phyloP scores from a whole-genome alignment of 2,113 vertebrate species.

The Canis aureus region DNA sequence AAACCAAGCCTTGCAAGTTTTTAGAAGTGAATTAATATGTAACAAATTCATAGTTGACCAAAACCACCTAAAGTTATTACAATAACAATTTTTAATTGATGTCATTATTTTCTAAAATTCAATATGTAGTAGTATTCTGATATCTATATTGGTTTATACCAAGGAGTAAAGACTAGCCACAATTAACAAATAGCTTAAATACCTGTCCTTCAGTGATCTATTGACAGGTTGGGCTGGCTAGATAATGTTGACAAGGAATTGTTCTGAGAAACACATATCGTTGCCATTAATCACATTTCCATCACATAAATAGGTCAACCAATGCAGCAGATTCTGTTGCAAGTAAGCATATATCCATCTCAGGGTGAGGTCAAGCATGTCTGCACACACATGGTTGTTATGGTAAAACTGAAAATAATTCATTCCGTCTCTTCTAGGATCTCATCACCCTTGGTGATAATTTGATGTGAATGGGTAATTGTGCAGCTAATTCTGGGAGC shows the following conservation, averaged over 20 bases:
- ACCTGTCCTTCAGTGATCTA: not conserved
- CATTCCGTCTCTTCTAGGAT: constrained; percentile 71
- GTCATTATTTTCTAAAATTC: not conserved
- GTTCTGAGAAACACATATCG: not conserved
- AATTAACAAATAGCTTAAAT: constrained; percentile 4
- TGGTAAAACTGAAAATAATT: constrained; percentile 74
- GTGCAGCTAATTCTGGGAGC: constrained; percentile 64
- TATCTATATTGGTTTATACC: not conserved
- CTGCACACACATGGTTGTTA: constrained; percentile 41
- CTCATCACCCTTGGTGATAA: constrained; percentile 69
- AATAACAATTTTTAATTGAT: not conserved
- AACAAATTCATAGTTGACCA: not conserved
- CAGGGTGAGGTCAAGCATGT: constrained; percentile 66
- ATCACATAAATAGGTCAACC: constrained; percentile 31
- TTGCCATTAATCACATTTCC: constrained; percentile 59
- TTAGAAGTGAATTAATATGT: constrained; percentile 19
- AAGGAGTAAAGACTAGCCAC: not conserved
- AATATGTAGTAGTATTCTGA: constrained; percentile 3
- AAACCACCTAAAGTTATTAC: constrained; percentile 6
- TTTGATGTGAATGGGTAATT: constrained; percentile 65
- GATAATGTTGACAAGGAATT: not conserved
- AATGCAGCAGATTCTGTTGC: constrained; percentile 53
- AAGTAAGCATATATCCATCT: constrained; percentile 61
- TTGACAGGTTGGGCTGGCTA: not conserved
- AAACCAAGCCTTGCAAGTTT: not conserved